Evolutionary conservation across 2,113 vertebrate species (phyloP).

Genomic region (Phyllostomus hastatus): DNA sequence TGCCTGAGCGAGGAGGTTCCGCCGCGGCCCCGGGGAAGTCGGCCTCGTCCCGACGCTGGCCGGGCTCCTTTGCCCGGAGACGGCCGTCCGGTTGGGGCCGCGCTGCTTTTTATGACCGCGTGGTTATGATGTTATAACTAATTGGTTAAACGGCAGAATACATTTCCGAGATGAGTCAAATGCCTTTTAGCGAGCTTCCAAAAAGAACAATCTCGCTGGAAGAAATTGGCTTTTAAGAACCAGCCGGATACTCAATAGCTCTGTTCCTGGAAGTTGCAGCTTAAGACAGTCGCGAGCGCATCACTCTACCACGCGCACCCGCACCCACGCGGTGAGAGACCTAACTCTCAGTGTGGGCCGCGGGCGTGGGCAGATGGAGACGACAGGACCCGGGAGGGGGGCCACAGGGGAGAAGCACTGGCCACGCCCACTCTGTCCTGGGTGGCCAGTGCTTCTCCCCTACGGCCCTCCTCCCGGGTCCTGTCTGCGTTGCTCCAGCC

Average conservation of each 20-base stretch:
- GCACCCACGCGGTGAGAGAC: background rate
- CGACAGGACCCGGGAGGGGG: background rate
- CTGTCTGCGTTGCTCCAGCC: background rate
- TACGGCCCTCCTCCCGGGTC: too few species aligned
- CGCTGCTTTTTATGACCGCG: background rate
- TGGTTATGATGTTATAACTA: too few species aligned
- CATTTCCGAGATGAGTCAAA: background rate
- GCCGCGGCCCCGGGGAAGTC: background rate
- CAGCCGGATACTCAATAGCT: slow-evolving; percentile 22
- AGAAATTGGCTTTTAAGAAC: background rate
- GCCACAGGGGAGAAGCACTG: background rate
- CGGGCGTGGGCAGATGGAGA: background rate
- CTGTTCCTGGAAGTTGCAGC: slow-evolving; percentile 48
- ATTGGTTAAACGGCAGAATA: background rate
- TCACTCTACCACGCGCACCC: slow-evolving; percentile 8
- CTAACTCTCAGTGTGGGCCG: background rate
- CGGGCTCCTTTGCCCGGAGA: too few species aligned
- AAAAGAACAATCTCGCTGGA: slow-evolving; percentile 8
- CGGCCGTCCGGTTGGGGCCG: background rate
- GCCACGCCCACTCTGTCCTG: background rate
- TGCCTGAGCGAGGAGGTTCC: too few species aligned
- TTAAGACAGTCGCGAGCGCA: slow-evolving; percentile 8
- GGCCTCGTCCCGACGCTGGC: background rate
- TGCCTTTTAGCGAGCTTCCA: background rate
- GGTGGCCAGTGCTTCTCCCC: too few species aligned